Evolutionary conservation across 2,113 vertebrate species (phyloP).

Genomic region (Rousettus leschenaultii): DNA sequence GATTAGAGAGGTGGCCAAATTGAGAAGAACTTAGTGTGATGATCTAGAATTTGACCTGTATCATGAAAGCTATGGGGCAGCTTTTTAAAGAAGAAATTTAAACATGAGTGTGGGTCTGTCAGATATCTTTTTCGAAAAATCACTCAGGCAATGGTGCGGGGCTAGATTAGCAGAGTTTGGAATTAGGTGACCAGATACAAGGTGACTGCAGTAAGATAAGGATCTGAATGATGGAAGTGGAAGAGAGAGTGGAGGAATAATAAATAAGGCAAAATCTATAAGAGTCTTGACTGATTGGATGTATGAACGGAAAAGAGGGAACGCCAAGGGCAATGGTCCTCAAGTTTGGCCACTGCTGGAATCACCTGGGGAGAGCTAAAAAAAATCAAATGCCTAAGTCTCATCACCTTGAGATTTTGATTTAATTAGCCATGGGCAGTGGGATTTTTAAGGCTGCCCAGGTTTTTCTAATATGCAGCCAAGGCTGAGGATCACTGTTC

Average conservation of each 20-base stretch:
- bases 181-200: background rate
- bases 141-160: background rate
- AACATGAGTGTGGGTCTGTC: background rate
- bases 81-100: background rate
- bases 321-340: background rate
- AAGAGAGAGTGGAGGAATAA: background rate
- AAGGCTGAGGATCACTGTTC: background rate
- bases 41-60: background rate
- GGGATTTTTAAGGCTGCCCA: background rate
- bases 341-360: background rate
- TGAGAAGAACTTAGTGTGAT: background rate
- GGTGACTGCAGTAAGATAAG: background rate
- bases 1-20: background rate
- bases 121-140: background rate
- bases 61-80: background rate
- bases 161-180: background rate
- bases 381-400: background rate
- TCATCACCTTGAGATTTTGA: background rate
- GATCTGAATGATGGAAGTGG: background rate
- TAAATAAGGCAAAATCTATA: background rate
- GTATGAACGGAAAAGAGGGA: background rate
- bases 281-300: background rate
- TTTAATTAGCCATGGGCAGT: background rate
- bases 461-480: background rate
- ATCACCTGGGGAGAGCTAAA: background rate